Conservation (phyloP, 2,888 invertebrate genomes). For the Ornithoptera alexandrae region DNA sequence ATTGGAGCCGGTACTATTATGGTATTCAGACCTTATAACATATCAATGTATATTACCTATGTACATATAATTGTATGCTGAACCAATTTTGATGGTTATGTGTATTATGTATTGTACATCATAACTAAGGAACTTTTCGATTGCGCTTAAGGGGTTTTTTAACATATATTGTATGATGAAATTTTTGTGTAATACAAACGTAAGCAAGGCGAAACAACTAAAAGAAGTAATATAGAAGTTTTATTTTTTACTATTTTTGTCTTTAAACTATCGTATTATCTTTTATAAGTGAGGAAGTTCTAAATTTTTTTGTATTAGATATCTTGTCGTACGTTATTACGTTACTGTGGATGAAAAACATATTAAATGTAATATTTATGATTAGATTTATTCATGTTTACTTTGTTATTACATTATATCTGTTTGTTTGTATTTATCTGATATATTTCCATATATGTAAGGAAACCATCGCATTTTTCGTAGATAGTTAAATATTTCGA, state of each 20-base stretch:
- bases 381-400: too few relatives aligned
- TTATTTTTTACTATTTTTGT: not conserved
- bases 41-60: not conserved
- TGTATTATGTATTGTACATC: not conserved
- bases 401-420: too few relatives aligned
- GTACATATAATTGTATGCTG: not conserved
- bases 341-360: too few relatives aligned
- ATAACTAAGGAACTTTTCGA: not conserved
- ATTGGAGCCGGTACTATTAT: too few relatives aligned
- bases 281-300: not conserved
- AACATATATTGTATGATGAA: not conserved
- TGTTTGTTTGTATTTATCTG: too few relatives aligned
- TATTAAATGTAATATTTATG: too few relatives aligned
- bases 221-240: not conserved
- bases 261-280: not conserved
- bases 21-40: not conserved
- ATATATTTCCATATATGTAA: too few relatives aligned
- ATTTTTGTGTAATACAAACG: not conserved
- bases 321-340: too few relatives aligned
- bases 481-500: too few relatives aligned
- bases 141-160: not conserved
- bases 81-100: not conserved
- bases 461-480: too few relatives aligned
- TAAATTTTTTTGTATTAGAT: too few relatives aligned
- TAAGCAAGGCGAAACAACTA: not conserved